A percentile compares a stretch with the other conserved stretches of the same genome.
These are phyloP conservation scores for Panagrolaimus sp. DNA, from an alignment of 1,140 invertebrate species.

Conservation along the genomic window DNA sequence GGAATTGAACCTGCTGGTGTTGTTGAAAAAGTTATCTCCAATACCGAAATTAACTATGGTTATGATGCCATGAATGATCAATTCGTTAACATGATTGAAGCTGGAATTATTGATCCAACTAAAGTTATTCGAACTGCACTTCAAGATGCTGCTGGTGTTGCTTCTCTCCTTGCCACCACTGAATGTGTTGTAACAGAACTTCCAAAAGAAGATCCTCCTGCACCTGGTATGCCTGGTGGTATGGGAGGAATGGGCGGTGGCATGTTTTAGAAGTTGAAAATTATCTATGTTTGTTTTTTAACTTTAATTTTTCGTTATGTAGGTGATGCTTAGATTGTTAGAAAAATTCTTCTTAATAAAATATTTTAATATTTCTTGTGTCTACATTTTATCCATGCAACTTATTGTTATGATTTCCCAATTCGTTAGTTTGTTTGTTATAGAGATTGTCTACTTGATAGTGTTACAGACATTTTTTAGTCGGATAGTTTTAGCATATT, in stretches of 20 bases:
- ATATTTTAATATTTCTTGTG: no score
- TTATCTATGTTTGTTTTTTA: no score
- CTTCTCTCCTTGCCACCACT: constrained; percentile 90
- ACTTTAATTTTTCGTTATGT: no score
- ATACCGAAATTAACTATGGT: constrained; percentile 71
- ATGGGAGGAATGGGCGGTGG: constrained; percentile 65
- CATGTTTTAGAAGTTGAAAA: constrained; percentile 47
- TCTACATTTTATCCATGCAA: no score
- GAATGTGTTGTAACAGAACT: constrained; percentile 90
- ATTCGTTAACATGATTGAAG: constrained; percentile 92
- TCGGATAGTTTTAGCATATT: no score
- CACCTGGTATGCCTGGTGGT: constrained; percentile 65
- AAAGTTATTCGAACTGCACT: constrained; percentile 95
- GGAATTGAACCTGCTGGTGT: constrained; percentile 78
- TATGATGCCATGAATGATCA: constrained; percentile 92
- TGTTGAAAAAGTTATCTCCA: constrained; percentile 72
- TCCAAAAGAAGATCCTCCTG: constrained; percentile 79
- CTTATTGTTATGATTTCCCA: no score
- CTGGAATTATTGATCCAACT: constrained; percentile 97
- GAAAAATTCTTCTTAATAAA: no score
- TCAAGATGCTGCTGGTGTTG: constrained; percentile 93
- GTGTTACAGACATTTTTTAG: no score
- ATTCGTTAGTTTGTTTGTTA: no score
- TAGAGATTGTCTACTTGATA: no score
- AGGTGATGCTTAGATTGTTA: no score